A percentile compares a stretch with the other conserved stretches of the same genome.
Evolutionary conservation across 2,113 vertebrate species (phyloP).

Genomic region (Dicaeum eximium): DNA sequence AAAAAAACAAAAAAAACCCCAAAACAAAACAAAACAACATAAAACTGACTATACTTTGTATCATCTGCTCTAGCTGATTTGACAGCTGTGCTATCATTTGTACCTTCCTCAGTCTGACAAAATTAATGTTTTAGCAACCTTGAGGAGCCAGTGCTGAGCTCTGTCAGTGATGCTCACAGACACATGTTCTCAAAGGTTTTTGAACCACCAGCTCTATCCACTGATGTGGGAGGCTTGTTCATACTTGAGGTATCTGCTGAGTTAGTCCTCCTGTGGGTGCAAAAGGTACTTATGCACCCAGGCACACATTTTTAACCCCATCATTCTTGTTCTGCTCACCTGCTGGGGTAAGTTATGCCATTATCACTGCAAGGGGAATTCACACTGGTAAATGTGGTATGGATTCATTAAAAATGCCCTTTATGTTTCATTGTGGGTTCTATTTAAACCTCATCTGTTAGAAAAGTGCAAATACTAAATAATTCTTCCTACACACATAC

Average conservation of each 20-base stretch:
- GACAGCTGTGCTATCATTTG: not conserved
- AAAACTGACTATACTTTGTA: not conserved
- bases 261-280: not conserved
- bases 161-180: not conserved
- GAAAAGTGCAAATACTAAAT: not conserved
- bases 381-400: not conserved
- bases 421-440: not conserved
- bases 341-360: not conserved
- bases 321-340: not conserved
- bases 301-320: not conserved
- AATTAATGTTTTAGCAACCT: not conserved
- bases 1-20: accelerated
- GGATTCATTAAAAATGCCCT: not conserved
- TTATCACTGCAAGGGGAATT: not conserved
- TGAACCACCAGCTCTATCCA: not conserved
- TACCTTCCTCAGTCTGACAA: not conserved
- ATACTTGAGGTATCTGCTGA: not conserved
- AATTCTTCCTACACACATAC: not conserved
- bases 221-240: not conserved
- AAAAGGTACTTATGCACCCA: not conserved
- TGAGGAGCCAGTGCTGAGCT: not conserved
- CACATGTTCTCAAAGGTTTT: not conserved
- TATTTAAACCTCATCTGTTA: not conserved
- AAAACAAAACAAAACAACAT: not conserved
- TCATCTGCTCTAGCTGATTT: not conserved